Percentiles rank a stretch among this genome's conserved stretches.
These are phyloP conservation scores for Mimumesa dahlbomi DNA, from an alignment of 2,888 invertebrate species.

Conservation along the genomic window DNA sequence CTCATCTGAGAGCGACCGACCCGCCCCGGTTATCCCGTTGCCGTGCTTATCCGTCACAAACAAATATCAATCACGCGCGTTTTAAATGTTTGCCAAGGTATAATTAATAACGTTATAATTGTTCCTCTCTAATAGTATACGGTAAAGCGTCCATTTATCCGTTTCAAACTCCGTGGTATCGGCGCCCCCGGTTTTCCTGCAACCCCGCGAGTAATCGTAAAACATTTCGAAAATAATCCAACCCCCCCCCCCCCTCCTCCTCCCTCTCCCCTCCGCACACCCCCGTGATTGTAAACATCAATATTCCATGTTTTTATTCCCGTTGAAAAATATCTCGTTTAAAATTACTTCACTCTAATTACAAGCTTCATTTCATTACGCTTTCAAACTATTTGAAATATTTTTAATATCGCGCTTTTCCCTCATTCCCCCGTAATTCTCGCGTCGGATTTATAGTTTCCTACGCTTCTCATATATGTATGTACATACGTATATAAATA, in stretches of 20 bases:
- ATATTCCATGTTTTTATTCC: too few species aligned
- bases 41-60: constrained; percentile 54
- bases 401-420: neutral
- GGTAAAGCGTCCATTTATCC: constrained; percentile 20
- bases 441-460: neutral
- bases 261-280: too few species aligned
- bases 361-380: neutral
- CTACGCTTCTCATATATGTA: too few species aligned
- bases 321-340: neutral
- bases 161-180: neutral
- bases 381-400: neutral
- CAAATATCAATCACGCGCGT: constrained; percentile 71
- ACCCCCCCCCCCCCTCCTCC: too few species aligned
- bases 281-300: too few species aligned
- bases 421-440: neutral
- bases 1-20: constrained; percentile 31
- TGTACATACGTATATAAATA: too few species aligned
- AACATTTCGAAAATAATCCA: neutral
- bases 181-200: neutral
- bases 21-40: neutral
- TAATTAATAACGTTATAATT: constrained; percentile 70
- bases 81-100: constrained; percentile 71
- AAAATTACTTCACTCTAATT: constrained; percentile 2
- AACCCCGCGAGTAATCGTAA: neutral
- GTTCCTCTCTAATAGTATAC: constrained; percentile 28